Evolutionary conservation across 2,797 vertebrate species (phyloP), one percentile per base, ranked within the genome.

Genomic region (Potorous gilbertii): DNA sequence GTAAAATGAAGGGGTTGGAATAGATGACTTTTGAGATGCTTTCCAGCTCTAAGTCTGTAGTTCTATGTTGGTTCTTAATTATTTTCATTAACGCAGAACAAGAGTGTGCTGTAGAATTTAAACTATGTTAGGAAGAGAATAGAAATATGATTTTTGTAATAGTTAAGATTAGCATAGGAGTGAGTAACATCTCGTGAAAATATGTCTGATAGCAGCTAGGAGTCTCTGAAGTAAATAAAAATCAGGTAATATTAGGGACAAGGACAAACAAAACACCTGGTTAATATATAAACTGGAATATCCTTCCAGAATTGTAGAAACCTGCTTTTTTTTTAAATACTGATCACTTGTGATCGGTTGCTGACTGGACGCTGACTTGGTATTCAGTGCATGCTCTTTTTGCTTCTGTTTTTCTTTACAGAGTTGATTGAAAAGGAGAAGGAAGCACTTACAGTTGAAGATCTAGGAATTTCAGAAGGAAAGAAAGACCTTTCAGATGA

Each of bases 391-490:
- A n/a, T 0, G 0, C 87, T 56, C 34, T 56, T 62, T 50, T 16
- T 55, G 27, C 24, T 54, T 93, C 10, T 97, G 93, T 97, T 87
- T 96, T 55, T 98, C 94, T 96, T 56, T 97, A 95, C 94, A 96
- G 99, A 99, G 87, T 94, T 97, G 0, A 95, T 96, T n/a, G 96
- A 81, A 16, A 97, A 97, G 92, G 97, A 98, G 11, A 97, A 97
- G 0, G 97, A 66, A 28, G 96, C 98, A 92, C 97, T 89, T 0
- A 66, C 95, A 28, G 66, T 97, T 90, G 98, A 98, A 28, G 97
- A 98, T 87, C 95, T 97, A 0, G 97, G 97, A 94, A 98, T 98
- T 54, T 96, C 95, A 1, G 98, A 98, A 3, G 98, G 98, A 52
- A 97, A 59, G 0, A 98, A 98, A 94, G 98, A 98, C 40, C 95